Conservation (phyloP, 2,888 invertebrate species). For the Latheticus oryzae region DNA sequence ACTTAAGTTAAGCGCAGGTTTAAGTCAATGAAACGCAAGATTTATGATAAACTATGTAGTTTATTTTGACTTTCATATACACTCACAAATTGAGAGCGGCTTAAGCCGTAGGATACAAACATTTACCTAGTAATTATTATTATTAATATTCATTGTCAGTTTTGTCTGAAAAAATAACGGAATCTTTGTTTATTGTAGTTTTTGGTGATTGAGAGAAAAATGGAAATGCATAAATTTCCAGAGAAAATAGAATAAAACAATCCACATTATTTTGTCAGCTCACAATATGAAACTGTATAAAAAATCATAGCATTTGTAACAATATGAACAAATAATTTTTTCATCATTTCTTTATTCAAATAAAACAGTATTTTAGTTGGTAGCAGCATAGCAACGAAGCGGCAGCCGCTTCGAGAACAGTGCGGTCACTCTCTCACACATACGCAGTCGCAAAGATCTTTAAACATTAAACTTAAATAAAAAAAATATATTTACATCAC, state of each 20-base stretch:
- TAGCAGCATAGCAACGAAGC: conserved; percentile 41
- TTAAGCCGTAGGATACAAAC: conserved; percentile 68
- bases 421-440: conserved; percentile 59
- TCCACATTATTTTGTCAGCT: conserved; percentile 46
- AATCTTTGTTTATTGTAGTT: conserved; percentile 57
- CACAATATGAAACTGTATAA: conserved; percentile 46
- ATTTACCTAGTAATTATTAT: conserved; percentile 68
- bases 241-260: conserved; percentile 41
- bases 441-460: conserved; percentile 53
- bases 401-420: conserved; percentile 38
- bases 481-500: conserved; percentile 61
- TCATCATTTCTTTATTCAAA: conserved; percentile 28
- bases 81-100: conserved; percentile 69
- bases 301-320: conserved; percentile 46
- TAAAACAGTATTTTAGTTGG: conserved; percentile 38
- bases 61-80: conserved; percentile 69
- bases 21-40: conserved; percentile 20
- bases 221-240: conserved; percentile 20
- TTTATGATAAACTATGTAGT: conserved; percentile 68
- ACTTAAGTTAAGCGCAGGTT: conserved; percentile 12
- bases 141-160: conserved; percentile 66
- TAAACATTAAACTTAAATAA: conserved; percentile 55
- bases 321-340: conserved; percentile 46
- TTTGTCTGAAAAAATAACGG: conserved; percentile 59
- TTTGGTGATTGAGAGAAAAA: conserved; percentile 30